Evolutionary conservation across 2,888 invertebrate genomes (phyloP), one percentile per base, ranked within the genome.

Genomic region (Eubasilissa splendida): DNA sequence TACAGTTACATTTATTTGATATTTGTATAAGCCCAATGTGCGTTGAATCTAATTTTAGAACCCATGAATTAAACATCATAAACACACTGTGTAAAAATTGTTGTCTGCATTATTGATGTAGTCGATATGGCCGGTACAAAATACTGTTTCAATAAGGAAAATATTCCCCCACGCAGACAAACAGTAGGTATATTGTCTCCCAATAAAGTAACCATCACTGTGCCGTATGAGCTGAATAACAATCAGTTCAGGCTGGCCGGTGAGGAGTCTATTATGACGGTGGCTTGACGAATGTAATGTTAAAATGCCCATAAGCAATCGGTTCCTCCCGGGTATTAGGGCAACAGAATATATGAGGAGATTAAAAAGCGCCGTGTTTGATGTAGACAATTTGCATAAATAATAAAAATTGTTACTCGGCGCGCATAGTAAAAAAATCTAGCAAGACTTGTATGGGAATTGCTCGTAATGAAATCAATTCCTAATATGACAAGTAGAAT

Each of bases 151-250:
- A 65, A 76, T 76, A 76, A 76, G 59, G 76, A 53, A 80, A 71
- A 70, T 78, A 70, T 76, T 68, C 76, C 79, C 73, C 73, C 77
- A 33, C 59, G 63, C n/a, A 54, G 63, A 65, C 66, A 73, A 71
- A 54, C n/a, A n/a, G 58, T 22, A 22, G 22, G 22, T 58, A 76
- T 76, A 76, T 59, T 53, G 77, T n/a, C 52, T 77, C 68, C 56
- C 79, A 73, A 82, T 82, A 77, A 79, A 82, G 73, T 79, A 77
- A 82, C 82, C 82, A 82, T 79, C 82, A 76, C 65, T 42, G 66
- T 65, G 76, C 42, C 31, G 59, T 79, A 77, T 68, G 82, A 76
- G 58, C 70, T 52, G 82, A 82, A 82, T 82, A 82, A 42, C 66
- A 82, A 76, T 65, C 12, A 53, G 33, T 60, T 52, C 60, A 12